Base-by-base conservation (phyloP, 1,140 invertebrate species). In the Pseudomyrmex flavicornis region DNA sequence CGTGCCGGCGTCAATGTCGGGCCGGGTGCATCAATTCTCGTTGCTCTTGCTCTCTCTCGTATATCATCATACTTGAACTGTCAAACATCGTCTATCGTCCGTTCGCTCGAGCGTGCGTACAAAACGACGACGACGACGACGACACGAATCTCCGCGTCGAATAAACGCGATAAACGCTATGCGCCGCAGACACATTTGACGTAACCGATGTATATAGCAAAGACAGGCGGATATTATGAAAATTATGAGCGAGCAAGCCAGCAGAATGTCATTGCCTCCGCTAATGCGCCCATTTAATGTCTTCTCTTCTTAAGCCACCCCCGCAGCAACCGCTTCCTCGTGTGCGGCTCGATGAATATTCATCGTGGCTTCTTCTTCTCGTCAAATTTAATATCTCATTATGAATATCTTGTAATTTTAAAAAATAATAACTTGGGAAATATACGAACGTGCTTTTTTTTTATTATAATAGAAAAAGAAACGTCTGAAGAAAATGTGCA, bases 231-330 rank as follows among this genome's bases (percentile, higher is more conserved):
- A 70, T 26, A 59, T 48, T 7, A 79, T 79, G 26, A 58, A 48
- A 44, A 69, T 79, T 70, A 79, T n/a, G 35, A 20, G 48, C 22
- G 26, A 44, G 52, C 26, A 44, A 22, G n/a, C 35, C 35, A 35
- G 35, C 35, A 69, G 63, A 79, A 69, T 58, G 74, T 20, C 74
- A 76, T 44, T 54, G 44, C 52, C 75, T 44, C 76, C 70, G 58
- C 65, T 70, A 79, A 79, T 79, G 76, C 46, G 2, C 54, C 63
- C 20, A 58, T 79, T 79, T 79, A 79, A 79, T 79, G 65, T 79
- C 76, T 69, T 58, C 54, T 70, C 76, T 79, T 63, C 52, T 69
- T 79, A 70, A 79, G 65, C 65, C 63, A 79, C 76, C 76, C 76
- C 65, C 76, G 76, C 76, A 26, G 48, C 65, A 79, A 48, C 20